Base-by-base conservation (phyloP, 2,888 invertebrate genomes). In the Deladenus siricidicola region DNA sequence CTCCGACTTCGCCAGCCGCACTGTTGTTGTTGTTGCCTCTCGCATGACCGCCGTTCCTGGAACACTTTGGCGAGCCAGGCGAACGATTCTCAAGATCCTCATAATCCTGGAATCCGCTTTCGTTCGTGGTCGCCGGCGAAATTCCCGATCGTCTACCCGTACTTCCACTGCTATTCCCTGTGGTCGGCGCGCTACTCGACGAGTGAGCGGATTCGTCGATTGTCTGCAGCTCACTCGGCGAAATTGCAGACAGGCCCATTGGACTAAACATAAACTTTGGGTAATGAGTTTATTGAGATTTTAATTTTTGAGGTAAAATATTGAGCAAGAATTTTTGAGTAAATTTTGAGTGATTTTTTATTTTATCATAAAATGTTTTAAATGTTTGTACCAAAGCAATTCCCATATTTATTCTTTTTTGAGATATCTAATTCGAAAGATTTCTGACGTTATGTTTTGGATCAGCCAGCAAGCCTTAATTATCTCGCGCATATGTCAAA, bases 41-140 rank as follows among this genome's bases (percentile, higher is more conserved):
- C n/a, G n/a, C n/a, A n/a, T n/a, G n/a, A n/a, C n/a, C 39, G 39
- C 39, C 39, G 14, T 34, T 34, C 14, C 8, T 14, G 39, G 6
- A 10, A 14, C 6, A 34, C 14, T 34, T 34, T 14, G 14, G 14
- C 17, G 52, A 52, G n/a, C 29, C 26, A 34, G 52, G 21, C 21
- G 52, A 52, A 4, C 52, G 52, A 52, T 52, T 52, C 30, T 52
- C 52, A 3, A 52, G n/a, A 21, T 66, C 60, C 24, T 64, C 64
- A 4, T 66, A 53, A 8, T 64, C 65, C 34, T 66, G 59, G 58
- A 60, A 64, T 24, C 66, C 66, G 53, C 62, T 63, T 67, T 66
- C 66, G 34, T 47, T 58, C 17, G 66, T 67, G 28, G 61, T 67
- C 19, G 66, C 53, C 44, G 66, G 66, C 39, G 66, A 66, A 28